Evolutionary conservation across 2,797 vertebrate genomes (phyloP), one percentile per base, ranked within the genome.

Genomic region (Schizothorax lantsangensis): DNA sequence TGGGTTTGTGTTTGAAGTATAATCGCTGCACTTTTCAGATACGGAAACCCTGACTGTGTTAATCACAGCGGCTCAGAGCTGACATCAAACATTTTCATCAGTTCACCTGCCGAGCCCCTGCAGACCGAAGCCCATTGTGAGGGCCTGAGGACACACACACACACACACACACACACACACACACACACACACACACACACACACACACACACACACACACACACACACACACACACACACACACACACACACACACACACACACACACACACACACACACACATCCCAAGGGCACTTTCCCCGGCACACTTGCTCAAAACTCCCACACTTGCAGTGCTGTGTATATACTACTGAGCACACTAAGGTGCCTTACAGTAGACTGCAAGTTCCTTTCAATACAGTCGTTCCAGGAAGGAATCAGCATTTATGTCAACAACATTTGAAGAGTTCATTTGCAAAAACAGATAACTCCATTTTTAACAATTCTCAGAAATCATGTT

Each of bases 31-130:
- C 54, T 74, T 81, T 73, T 52, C 57, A 26, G 68, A 86, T 81
- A 66, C 23, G 52, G 68, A 90, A 92, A 92, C 91, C 90, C 93
- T 92, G 91, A 91, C 93, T 94, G 94, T 92, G 94, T 93, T 95
- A 95, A 95, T 93, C 93, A 93, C 72, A 90, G 93, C n/a, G 93
- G 92, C 91, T 91, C 92, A 92, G 91, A 92, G 91, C 89, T 93
- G 92, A 93, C 92, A 93, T 92, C 94, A 94, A 94, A 91, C 91
- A 89, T 91, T 88, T 91, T 91, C 92, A 88, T 85, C 43, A 68
- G 91, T 92, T 90, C 68, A 87, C 87, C 90, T 80, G 86, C 85
- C 72, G 91, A 88, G 84, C 92, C 87, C 81, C 26, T 91, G 49
- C 92, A 88, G 91, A 81, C 64, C 14, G 3, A 82, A 71, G 43